Conservation (phyloP, 2,797 vertebrate genomes). For the Diceros bicornis region DNA sequence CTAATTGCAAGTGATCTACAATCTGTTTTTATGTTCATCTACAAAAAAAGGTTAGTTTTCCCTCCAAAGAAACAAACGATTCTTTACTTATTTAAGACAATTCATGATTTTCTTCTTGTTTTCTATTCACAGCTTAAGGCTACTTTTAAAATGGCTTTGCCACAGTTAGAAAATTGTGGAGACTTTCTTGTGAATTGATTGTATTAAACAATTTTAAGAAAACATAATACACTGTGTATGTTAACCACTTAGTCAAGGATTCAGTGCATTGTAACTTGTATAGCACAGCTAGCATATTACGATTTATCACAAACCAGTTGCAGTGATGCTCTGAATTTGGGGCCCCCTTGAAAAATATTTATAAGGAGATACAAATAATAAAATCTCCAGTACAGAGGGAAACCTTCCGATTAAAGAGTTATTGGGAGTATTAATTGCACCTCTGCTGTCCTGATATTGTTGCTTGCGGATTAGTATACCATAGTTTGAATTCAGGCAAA, state of each 20-base stretch:
- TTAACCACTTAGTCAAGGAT: constrained; percentile 39
- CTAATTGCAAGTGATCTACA: background rate
- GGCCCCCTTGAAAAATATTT: background rate
- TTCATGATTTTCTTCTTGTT: background rate
- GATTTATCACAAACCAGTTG: background rate
- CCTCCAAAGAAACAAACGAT: background rate
- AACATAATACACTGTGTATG: background rate
- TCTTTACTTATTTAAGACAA: background rate
- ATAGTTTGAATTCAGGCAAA: constrained; percentile 61
- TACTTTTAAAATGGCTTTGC: constrained; percentile 35
- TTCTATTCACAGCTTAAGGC: constrained; percentile 43
- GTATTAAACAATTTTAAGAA: constrained; percentile 18
- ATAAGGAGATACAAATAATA: constrained; percentile 43
- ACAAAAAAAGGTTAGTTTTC: background rate
- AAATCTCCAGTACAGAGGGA: constrained; percentile 49
- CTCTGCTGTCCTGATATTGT: background rate
- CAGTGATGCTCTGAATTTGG: background rate
- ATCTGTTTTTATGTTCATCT: background rate
- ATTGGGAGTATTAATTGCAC: constrained; percentile 11
- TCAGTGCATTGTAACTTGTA: background rate
- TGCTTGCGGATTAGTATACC: background rate
- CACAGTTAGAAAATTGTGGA: background rate
- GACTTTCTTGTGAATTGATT: constrained; percentile 11
- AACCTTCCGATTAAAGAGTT: background rate
- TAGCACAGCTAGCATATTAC: background rate